Conservation (phyloP, 2,113 vertebrate species). For the Lepidiolamprologus cunningtoni region DNA sequence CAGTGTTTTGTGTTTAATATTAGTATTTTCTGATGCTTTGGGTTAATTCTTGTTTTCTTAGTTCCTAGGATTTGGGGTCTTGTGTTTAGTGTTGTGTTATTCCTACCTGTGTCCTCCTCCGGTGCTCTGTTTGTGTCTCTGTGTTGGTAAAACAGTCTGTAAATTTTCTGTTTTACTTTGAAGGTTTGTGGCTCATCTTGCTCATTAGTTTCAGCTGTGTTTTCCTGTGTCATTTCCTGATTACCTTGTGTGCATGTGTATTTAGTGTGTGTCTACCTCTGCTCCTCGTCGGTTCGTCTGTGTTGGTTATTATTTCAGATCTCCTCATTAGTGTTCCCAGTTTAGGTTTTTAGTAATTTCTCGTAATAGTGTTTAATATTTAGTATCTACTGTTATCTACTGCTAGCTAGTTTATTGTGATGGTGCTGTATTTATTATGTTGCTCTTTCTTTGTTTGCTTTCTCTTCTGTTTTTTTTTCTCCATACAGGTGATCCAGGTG, state of each 20-base stretch:
- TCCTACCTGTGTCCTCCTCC: neutral
- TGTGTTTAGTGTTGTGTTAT: neutral
- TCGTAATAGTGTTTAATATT: neutral
- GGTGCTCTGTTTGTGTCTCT: neutral
- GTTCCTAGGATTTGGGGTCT: neutral
- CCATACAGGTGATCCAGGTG: no score
- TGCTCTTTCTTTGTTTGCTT: no score
- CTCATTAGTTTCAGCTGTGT: neutral
- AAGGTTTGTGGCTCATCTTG: neutral
- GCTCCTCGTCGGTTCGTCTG: accelerated
- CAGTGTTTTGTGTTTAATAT: neutral
- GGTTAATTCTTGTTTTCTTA: neutral
- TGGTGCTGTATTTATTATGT: no score
- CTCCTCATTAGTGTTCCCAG: neutral
- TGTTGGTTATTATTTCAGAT: neutral
- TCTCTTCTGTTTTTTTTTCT: no score
- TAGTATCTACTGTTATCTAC: no score
- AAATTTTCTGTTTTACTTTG: neutral
- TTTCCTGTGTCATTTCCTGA: neutral
- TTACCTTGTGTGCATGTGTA: neutral
- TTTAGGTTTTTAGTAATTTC: neutral
- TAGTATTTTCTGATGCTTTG: neutral
- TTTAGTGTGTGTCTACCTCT: neutral
- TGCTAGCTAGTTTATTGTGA: no score
- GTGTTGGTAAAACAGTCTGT: neutral